These are phyloP conservation scores for Sussaba pulchella DNA, from an alignment of 2,888 invertebrate species.

Conservation along the genomic window DNA sequence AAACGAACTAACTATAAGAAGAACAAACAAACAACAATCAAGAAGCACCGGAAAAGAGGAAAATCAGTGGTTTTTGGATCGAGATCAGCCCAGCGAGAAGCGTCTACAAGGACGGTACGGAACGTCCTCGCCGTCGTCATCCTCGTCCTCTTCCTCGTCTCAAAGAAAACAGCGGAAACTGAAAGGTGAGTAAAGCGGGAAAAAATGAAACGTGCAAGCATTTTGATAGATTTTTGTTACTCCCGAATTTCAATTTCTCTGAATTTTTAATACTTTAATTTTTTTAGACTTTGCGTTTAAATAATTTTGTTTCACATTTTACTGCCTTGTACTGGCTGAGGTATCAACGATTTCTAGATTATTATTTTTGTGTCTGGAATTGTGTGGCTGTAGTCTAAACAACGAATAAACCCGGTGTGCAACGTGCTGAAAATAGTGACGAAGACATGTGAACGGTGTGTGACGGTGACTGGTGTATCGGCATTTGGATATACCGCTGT, in stretches of 20 bases:
- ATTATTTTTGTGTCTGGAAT: conserved; percentile 7
- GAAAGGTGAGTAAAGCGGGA: conserved; percentile 61
- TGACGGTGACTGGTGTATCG: conserved; percentile 63
- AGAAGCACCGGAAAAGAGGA: conserved; percentile 26
- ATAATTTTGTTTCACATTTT: conserved; percentile 4
- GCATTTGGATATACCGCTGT: conserved; percentile 64
- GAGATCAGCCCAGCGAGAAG: conserved; percentile 51
- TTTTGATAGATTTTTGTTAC: not conserved
- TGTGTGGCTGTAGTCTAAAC: conserved; percentile 2
- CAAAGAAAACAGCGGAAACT: conserved; percentile 62
- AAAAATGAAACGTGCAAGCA: conserved; percentile 28
- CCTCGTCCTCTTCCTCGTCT: conserved; percentile 69
- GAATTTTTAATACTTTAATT: too few relatives aligned
- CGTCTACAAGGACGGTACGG: conserved; percentile 51
- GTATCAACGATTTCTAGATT: conserved; percentile 17
- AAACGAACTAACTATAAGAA: conserved; percentile 8
- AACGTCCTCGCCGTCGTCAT: conserved; percentile 70
- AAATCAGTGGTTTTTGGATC: conserved; percentile 50
- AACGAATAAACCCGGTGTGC: conserved; percentile 41
- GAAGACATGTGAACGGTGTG: conserved; percentile 62
- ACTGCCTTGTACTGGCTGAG: conserved; percentile 22
- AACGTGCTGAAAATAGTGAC: conserved; percentile 60
- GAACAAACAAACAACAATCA: conserved; percentile 17
- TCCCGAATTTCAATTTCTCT: too few relatives aligned
- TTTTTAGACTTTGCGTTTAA: not conserved